Evolutionary conservation across 2,888 invertebrate species (phyloP), one percentile per base, ranked within the genome.

Genomic region (Gastrophysa polygoni): DNA sequence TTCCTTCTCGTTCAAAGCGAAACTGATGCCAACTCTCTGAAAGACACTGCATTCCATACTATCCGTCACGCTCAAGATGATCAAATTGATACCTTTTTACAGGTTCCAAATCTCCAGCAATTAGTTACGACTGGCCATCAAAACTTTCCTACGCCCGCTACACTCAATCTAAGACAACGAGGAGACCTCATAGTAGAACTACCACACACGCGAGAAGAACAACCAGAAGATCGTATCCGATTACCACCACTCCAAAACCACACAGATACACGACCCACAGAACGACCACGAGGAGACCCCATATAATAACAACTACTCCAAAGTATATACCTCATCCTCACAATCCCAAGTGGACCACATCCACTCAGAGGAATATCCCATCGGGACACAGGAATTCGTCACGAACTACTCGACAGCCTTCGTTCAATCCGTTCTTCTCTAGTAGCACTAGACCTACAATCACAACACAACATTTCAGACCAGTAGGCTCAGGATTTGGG

Each of bases 341-440:
- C 6, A 59, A 52, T 21, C 59, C 51, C n/a, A 11, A 34, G 43
- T 57, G 18, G 20, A 21, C 20, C 17, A 16, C 56, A 28, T n/a
- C n/a, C n/a, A 32, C 56, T 10, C 44, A 28, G 16, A 20, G 17
- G 17, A 21, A 14, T 16, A 46, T 6, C 3, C 20, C 8, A 6
- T 8, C 10, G 14, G 38, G 38, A 38, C 3, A n/a, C 11, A 6
- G 38, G 4, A 38, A 38, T 38, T 2, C 14, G 14, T 38, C 32
- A 10, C 29, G 32, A 17, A 7, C 18, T 14, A 57, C 57, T n/a
- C 46, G 38, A 32, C 57, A 61, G 34, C 62, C 62, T 11, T n/a
- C 62, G 11, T 29, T 49, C n/a, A 59, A 63, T 28, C 62, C 56
- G 11, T 46, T 50, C 14, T 44, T 51, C 18, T 56, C 48, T 5